A percentile compares a stretch with the other conserved stretches of the same genome.
Evolutionary conservation across 1,140 invertebrate species (phyloP).

Genomic region (Philotrypesis tridentata): DNA sequence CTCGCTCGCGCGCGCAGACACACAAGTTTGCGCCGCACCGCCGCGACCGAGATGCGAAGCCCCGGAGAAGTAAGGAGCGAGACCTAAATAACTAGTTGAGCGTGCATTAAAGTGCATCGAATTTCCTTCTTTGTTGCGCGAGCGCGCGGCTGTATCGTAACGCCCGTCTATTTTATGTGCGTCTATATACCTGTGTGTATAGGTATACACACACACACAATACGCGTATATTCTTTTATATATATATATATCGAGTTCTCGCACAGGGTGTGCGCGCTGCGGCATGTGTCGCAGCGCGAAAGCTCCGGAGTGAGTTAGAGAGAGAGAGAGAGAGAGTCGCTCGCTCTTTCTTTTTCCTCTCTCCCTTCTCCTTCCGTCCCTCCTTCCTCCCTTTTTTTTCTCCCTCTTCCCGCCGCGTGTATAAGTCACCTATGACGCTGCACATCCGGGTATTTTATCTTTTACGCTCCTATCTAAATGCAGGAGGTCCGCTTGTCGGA

Average conservation of each 20-base stretch:
- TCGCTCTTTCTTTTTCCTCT: too few species aligned
- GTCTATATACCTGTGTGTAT: too few species aligned
- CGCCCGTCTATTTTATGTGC: too few species aligned
- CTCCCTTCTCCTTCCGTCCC: too few species aligned
- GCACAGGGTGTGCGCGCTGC: not conserved
- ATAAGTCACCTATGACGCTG: too few species aligned
- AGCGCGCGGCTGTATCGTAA: not conserved
- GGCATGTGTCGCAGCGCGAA: too few species aligned
- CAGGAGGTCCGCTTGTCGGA: not conserved
- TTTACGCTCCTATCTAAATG: not conserved
- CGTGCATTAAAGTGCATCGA: not conserved
- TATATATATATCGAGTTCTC: not conserved
- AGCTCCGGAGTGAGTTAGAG: too few species aligned
- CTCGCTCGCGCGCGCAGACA: not conserved
- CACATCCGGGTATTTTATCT: not conserved
- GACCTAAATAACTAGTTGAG: not conserved
- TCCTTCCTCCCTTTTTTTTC: too few species aligned
- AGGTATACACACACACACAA: too few species aligned
- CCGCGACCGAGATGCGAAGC: not conserved
- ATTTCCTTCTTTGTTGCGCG: not conserved
- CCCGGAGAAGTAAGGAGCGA: not conserved
- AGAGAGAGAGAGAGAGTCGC: too few species aligned
- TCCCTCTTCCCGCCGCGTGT: too few species aligned
- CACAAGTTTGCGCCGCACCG: not conserved
- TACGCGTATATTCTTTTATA: not conserved